Percentiles rank a stretch among this genome's conserved stretches.
Conservation (phyloP, 1,140 invertebrate species). For the Cecropterus lyciades region DNA sequence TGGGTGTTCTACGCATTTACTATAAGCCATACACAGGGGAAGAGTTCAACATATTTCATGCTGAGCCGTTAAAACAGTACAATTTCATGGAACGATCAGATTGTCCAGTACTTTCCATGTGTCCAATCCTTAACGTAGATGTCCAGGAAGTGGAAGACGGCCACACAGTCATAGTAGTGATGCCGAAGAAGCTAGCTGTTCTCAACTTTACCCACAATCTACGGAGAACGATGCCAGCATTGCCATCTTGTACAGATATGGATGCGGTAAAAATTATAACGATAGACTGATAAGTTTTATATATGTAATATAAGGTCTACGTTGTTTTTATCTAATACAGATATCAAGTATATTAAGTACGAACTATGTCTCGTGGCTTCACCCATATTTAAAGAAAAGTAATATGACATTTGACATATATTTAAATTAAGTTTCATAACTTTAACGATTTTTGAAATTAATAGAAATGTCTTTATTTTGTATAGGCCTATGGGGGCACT, state of each 20-base stretch:
- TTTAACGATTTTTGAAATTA: too few species aligned
- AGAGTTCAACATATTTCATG: constrained; percentile 61
- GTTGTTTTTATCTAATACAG: too few species aligned
- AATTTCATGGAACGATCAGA: constrained; percentile 64
- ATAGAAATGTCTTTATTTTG: too few species aligned
- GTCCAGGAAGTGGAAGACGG: constrained; percentile 55
- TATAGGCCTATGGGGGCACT: too few species aligned
- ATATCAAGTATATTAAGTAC: too few species aligned
- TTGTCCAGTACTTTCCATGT: constrained; percentile 55
- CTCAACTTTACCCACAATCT: constrained; percentile 57
- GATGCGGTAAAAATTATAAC: neutral
- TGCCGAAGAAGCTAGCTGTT: constrained; percentile 66
- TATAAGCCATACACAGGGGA: constrained; percentile 54
- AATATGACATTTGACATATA: too few species aligned
- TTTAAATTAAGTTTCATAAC: too few species aligned
- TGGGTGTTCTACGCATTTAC: constrained; percentile 67
- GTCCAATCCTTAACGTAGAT: constrained; percentile 64
- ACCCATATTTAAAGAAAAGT: too few species aligned
- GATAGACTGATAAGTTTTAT: neutral
- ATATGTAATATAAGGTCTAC: too few species aligned
- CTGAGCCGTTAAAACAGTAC: constrained; percentile 59
- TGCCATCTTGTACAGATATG: neutral
- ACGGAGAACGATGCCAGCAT: constrained; percentile 7
- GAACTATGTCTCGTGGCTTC: too few species aligned
- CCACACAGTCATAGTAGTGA: constrained; percentile 60